Base-by-base conservation (phyloP, 2,888 invertebrate genomes). In the Acrobasis suavella region DNA sequence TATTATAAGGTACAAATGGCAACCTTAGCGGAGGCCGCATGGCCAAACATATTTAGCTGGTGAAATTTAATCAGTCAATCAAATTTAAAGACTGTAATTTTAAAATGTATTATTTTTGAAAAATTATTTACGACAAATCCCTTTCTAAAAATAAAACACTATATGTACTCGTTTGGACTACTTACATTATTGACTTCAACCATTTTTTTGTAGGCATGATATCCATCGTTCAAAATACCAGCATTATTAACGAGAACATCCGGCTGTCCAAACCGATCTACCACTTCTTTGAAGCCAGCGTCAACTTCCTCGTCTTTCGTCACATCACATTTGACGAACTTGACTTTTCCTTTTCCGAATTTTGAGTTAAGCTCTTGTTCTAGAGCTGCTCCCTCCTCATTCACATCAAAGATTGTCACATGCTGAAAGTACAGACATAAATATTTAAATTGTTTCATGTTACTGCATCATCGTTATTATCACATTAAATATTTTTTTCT, bases 221-320 rank as follows among this genome's bases (percentile, higher is more conserved):
- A 60, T 16, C 69, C 67, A 37, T 78, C 79, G 60, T 77, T 77
- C 68, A 79, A 65, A 7, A 79, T 74, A 1, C 69, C 80, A 17
- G 79, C 80, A 52, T 74, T 74, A 67, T 81, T 81, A 9, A 81
- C 67, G 1, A 81, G 71, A 0, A 73, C 72, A 38, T 80, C 77
- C 0, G 78, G 63, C n/a, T 66, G 64, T 0, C 74, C 75, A 0
- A 72, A 65, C 0, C 68, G 64, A 2, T 71, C 54, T 0, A 66
- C 58, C 0, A 73, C 69, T 0, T 62, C 46, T 1, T 74, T 66
- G 55, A 70, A 76, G 0, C 67, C 68, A 6, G 49, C 62, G 2
- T 67, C 56, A 5, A 79, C 65, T 22, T 72, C 64, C 1, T 78
- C 77, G 1, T 78, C 75, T 14, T 74, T 72, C 0, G 80, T 52